Evolutionary conservation across 2,888 invertebrate genomes (phyloP).

Genomic region (Tinea pellionella): DNA sequence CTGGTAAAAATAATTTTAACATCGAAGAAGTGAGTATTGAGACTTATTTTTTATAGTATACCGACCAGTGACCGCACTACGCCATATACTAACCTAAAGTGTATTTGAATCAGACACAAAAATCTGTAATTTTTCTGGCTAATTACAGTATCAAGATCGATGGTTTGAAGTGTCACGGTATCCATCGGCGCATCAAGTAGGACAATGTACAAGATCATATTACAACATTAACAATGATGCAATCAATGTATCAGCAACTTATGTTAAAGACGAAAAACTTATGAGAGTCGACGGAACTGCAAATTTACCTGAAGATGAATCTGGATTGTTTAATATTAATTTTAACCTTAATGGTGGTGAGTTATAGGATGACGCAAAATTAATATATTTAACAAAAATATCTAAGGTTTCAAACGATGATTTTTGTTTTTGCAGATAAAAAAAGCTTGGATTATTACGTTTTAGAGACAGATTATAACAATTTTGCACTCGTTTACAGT

Average conservation of each 20-base stretch:
- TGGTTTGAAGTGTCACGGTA: slow-evolving; percentile 76
- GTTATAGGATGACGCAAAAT: no score
- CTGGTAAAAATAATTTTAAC: slow-evolving; percentile 34
- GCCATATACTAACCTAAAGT: background rate
- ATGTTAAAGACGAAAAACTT: slow-evolving; percentile 47
- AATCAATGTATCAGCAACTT: slow-evolving; percentile 30
- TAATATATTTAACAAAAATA: no score
- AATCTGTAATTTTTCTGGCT: background rate
- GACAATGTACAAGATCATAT: slow-evolving; percentile 70
- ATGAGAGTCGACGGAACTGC: slow-evolving; percentile 61
- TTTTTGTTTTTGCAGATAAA: background rate
- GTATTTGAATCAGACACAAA: background rate
- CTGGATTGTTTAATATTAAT: slow-evolving; percentile 62
- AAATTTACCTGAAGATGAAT: slow-evolving; percentile 42
- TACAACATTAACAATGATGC: slow-evolving; percentile 39
- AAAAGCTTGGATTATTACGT: slow-evolving; percentile 24
- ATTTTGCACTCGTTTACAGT: slow-evolving; percentile 44
- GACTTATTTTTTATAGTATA: background rate
- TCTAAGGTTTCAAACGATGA: no score
- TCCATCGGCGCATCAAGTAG: slow-evolving; percentile 69
- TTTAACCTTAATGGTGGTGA: slow-evolving; percentile 66
- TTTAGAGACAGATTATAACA: slow-evolving; percentile 44
- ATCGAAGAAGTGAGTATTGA: slow-evolving; percentile 16
- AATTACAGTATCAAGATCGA: slow-evolving; percentile 55
- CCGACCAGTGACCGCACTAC: background rate